These are phyloP conservation scores for Forficula auricularia DNA, from an alignment of 1,140 invertebrate species.

Conservation along the genomic window DNA sequence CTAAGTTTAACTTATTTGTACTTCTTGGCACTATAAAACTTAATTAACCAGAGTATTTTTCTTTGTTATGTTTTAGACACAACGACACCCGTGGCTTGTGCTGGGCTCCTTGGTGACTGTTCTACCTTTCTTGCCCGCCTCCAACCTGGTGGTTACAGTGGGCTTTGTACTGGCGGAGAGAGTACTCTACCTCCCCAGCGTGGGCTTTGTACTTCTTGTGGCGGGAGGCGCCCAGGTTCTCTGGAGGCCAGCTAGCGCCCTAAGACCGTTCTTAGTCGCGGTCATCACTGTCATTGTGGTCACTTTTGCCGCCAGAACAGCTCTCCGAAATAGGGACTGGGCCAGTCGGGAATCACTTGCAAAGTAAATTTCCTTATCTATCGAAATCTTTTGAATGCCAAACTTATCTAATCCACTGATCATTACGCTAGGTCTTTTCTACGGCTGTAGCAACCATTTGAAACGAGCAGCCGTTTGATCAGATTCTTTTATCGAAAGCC, in stretches of 20 bases:
- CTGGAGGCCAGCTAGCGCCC: constrained; percentile 26
- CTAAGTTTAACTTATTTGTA: too few species aligned
- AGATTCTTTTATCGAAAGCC: too few species aligned
- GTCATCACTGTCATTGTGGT: constrained; percentile 36
- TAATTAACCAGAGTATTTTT: background rate
- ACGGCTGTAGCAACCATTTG: too few species aligned
- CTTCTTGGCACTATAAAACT: too few species aligned
- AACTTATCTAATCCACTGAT: too few species aligned
- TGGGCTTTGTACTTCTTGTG: constrained; percentile 45
- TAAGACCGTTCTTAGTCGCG: constrained; percentile 30
- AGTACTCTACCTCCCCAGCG: constrained; percentile 75
- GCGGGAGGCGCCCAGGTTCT: constrained; percentile 42
- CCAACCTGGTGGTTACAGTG: constrained; percentile 72
- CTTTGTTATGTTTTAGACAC: constrained; percentile 29
- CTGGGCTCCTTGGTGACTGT: constrained; percentile 46
- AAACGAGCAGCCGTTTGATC: too few species aligned
- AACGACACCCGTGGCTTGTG: constrained; percentile 40
- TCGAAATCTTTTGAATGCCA: too few species aligned
- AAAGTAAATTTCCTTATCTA: constrained; percentile 34
- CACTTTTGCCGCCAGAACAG: constrained; percentile 42
- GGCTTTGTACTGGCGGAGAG: constrained; percentile 82
- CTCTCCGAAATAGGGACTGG: constrained; percentile 60
- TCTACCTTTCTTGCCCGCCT: constrained; percentile 69
- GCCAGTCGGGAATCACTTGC: constrained; percentile 52
- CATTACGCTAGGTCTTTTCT: too few species aligned